A percentile compares a stretch with the other conserved stretches of the same genome.
phyloP scores from a whole-genome alignment of 2,888 invertebrate species.

The Labia minor region DNA sequence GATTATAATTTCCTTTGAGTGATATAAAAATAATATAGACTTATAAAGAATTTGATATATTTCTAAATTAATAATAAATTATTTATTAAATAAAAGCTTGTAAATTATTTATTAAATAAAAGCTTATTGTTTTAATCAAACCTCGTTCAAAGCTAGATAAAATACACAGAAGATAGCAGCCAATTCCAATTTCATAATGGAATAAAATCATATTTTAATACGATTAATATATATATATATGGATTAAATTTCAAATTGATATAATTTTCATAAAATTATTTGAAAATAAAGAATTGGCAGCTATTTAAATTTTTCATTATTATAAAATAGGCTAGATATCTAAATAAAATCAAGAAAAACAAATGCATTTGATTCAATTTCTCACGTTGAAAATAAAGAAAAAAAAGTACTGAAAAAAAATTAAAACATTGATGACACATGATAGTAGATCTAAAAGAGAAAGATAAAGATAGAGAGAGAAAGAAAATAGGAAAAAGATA shows the following conservation, averaged over 20 bases:
- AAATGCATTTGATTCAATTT: neutral
- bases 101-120: too few species aligned
- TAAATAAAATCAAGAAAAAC: neutral
- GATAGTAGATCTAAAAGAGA: neutral
- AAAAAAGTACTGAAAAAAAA: neutral
- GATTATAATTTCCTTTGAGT: too few species aligned
- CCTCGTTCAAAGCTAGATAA: neutral
- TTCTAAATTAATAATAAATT: too few species aligned
- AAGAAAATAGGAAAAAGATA: too few species aligned
- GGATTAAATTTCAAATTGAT: too few species aligned
- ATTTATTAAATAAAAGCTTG: too few species aligned
- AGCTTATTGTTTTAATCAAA: neutral
- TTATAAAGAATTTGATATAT: too few species aligned
- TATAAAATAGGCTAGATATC: neutral
- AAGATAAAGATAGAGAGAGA: too few species aligned
- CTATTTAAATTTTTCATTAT: neutral
- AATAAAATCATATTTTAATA: too few species aligned
- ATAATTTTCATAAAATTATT: neutral
- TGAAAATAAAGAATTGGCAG: neutral
- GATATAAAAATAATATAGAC: too few species aligned
- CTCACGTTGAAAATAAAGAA: neutral
- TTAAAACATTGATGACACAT: neutral
- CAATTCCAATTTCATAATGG: neutral
- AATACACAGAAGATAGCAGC: neutral
- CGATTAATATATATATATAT: too few species aligned